These are phyloP conservation scores for Maylandia zebra DNA, from an alignment of 2,113 vertebrate genomes.

Conservation along the genomic window DNA sequence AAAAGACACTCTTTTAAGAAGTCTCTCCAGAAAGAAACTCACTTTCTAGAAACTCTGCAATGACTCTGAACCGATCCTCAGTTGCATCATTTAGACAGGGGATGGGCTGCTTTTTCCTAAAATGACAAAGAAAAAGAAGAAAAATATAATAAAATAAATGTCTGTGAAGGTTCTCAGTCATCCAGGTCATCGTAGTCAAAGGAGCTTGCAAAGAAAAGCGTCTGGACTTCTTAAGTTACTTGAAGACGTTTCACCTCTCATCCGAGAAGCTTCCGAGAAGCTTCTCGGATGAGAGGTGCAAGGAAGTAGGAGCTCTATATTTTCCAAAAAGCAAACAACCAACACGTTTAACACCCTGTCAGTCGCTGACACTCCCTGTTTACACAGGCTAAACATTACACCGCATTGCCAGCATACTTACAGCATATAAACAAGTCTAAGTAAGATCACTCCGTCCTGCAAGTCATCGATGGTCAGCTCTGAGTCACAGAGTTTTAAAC, in stretches of 20 bases:
- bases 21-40: slow-evolving; percentile 36
- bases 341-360: neutral
- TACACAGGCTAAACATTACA: neutral
- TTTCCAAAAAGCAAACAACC: neutral
- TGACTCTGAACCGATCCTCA: slow-evolving; percentile 65
- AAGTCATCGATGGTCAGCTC: slow-evolving; percentile 63
- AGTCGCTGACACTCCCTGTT: neutral
- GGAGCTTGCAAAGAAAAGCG: too few relatives aligned
- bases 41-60: slow-evolving; percentile 80
- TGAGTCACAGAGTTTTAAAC: slow-evolving; percentile 57
- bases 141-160: neutral
- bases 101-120: slow-evolving; percentile 69
- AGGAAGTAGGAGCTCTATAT: neutral
- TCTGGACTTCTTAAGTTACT: too few relatives aligned
- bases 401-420: slow-evolving; percentile 65
- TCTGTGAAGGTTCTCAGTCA: too few relatives aligned
- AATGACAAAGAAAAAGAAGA: neutral
- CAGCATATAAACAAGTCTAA: slow-evolving; percentile 76
- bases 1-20: neutral
- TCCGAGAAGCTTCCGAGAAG: too few relatives aligned
- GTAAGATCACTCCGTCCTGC: slow-evolving; percentile 72
- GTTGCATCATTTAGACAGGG: slow-evolving; percentile 34
- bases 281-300: neutral
- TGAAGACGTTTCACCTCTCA: too few relatives aligned
- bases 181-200: too few relatives aligned